A percentile compares a stretch with the other conserved stretches of the same genome.
phyloP scores from a whole-genome alignment of 2,113 vertebrate species.

The Mormoops blainvillei region DNA sequence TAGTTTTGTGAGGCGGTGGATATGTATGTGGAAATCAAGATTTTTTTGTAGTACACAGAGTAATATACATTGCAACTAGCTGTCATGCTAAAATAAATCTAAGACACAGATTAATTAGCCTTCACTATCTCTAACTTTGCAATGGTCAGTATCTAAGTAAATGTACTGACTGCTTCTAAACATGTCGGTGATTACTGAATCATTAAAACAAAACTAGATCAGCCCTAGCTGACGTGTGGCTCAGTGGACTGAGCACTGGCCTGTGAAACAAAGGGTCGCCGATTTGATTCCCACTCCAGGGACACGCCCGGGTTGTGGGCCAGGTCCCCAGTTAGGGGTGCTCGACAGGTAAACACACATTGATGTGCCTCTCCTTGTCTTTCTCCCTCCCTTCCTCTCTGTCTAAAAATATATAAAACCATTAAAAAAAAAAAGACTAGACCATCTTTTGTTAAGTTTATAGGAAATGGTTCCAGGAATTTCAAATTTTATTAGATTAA shows the following conservation, averaged over 20 bases:
- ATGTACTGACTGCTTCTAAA: background rate
- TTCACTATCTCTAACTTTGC: background rate
- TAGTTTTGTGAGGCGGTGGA: background rate
- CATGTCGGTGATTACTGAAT: background rate
- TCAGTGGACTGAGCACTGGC: no score
- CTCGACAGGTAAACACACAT: no score
- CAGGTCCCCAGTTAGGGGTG: no score
- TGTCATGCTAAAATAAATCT: background rate
- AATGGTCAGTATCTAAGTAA: background rate
- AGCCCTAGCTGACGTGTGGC: no score
- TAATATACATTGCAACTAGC: background rate
- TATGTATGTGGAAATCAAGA: background rate
- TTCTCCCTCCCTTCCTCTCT: no score
- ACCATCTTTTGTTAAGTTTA: background rate
- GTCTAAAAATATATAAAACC: no score
- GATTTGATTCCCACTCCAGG: no score
- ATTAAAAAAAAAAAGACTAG: no score
- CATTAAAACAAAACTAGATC: no score
- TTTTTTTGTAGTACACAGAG: background rate
- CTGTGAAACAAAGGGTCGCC: no score
- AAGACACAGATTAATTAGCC: background rate
- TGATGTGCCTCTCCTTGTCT: no score
- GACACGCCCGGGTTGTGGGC: no score
- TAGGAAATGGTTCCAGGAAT: background rate
- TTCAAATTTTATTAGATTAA: background rate